Percentiles rank a stretch among this genome's conserved stretches.
Conservation (phyloP, 1,140 invertebrate species). For the Solenopsis invicta region DNA sequence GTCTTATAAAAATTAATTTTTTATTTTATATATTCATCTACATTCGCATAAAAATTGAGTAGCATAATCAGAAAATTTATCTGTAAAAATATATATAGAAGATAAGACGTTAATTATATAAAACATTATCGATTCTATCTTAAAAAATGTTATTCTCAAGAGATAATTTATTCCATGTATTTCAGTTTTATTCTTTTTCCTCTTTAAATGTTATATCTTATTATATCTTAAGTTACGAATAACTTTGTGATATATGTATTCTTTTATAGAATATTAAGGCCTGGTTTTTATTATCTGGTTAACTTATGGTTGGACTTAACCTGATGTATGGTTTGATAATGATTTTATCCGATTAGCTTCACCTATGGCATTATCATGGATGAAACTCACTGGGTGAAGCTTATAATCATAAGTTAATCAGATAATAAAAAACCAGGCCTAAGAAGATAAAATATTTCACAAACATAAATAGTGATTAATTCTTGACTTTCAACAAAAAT, state of each 20-base stretch:
- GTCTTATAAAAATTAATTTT: neutral
- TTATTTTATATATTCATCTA: constrained; percentile 3
- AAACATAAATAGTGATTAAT: no score
- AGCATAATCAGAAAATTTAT: neutral
- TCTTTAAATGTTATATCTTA: neutral
- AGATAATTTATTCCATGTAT: neutral
- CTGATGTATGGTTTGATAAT: no score
- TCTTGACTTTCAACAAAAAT: no score
- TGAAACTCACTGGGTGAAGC: no score
- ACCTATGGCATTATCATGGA: no score
- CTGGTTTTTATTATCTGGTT: no score
- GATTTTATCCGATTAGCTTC: no score
- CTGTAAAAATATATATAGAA: neutral
- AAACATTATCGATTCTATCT: neutral
- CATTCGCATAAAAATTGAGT: neutral
- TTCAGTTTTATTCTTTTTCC: neutral
- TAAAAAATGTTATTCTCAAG: neutral
- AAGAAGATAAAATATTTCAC: no score
- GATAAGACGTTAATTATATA: neutral
- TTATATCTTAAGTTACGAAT: neutral
- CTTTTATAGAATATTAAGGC: no score
- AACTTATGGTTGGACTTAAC: no score
- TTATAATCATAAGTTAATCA: no score
- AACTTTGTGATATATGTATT: neutral
- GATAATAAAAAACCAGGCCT: no score